These are phyloP conservation scores for Castor canadensis DNA, from an alignment of 2,113 vertebrate genomes.

Conservation along the genomic window DNA sequence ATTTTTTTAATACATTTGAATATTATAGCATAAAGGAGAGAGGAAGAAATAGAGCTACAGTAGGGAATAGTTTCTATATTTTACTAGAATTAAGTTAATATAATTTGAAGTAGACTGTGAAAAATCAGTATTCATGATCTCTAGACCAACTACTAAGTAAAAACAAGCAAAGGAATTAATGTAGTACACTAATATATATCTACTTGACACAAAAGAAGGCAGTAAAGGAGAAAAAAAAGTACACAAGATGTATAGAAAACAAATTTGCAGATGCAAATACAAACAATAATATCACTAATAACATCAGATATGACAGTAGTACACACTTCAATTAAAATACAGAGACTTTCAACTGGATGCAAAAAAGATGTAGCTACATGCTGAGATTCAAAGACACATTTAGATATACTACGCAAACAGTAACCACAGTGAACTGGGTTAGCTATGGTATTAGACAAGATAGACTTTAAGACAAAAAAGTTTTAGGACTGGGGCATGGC, in stretches of 20 bases:
- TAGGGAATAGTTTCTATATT: not conserved
- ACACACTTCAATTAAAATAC: not conserved
- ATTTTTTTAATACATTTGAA: not conserved
- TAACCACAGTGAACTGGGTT: not conserved
- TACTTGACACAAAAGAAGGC: not conserved
- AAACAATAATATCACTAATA: not conserved
- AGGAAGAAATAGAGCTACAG: not conserved
- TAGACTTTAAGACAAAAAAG: not conserved
- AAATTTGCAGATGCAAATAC: not conserved
- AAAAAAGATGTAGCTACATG: not conserved
- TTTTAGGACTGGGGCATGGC: too few species aligned
- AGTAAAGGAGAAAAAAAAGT: not conserved
- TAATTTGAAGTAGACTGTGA: conserved; percentile 4
- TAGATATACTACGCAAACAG: not conserved
- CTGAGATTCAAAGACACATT: not conserved
- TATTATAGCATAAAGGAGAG: not conserved
- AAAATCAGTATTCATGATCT: not conserved
- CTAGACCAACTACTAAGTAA: conserved; percentile 1
- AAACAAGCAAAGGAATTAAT: not conserved
- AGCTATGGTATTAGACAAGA: not conserved
- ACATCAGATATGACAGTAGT: not conserved
- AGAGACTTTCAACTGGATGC: not conserved
- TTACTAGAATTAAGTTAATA: not conserved
- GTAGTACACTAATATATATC: not conserved
- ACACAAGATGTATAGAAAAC: not conserved